phyloP scores from a whole-genome alignment of 2,797 vertebrate genomes.

The Fistularia commersonii region DNA sequence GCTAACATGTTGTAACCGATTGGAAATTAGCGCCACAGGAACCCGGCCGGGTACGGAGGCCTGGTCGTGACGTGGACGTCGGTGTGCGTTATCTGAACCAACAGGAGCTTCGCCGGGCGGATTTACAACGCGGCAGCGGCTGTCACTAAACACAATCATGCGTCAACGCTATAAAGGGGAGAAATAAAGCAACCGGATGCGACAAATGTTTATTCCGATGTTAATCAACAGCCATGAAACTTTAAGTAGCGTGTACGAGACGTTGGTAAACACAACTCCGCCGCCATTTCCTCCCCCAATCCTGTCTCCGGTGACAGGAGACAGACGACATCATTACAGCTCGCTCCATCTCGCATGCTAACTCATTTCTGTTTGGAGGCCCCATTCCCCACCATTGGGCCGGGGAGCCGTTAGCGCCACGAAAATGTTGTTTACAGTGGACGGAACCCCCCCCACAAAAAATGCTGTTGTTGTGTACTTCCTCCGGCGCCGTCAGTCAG shows the following conservation, averaged over 20 bases:
- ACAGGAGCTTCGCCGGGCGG: conserved; percentile 51
- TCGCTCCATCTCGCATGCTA: conserved; percentile 29
- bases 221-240: conserved; percentile 53
- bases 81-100: conserved; percentile 56
- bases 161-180: too few relatives aligned
- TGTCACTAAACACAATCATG: conserved; percentile 5
- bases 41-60: too few relatives aligned
- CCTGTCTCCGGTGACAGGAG: conserved; percentile 43
- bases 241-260: conserved; percentile 58
- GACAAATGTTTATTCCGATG: conserved; percentile 30
- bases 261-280: conserved; percentile 35
- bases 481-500: conserved; percentile 37
- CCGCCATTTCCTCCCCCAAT: conserved; percentile 34
- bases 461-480: conserved; percentile 43
- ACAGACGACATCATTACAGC: conserved; percentile 51
- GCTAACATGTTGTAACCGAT: too few relatives aligned
- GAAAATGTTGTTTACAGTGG: conserved; percentile 5
- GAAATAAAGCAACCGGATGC: conserved; percentile 4
- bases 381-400: conserved; percentile 29
- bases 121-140: conserved; percentile 32
- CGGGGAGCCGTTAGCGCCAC: conserved; percentile 12
- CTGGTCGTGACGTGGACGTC: conserved; percentile 17
- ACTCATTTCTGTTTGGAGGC: conserved; percentile 45
- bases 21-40: too few relatives aligned
- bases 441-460: too few relatives aligned